Evolutionary conservation across 1,140 invertebrate genomes (phyloP).

Genomic region (Zaprionus davidi): DNA sequence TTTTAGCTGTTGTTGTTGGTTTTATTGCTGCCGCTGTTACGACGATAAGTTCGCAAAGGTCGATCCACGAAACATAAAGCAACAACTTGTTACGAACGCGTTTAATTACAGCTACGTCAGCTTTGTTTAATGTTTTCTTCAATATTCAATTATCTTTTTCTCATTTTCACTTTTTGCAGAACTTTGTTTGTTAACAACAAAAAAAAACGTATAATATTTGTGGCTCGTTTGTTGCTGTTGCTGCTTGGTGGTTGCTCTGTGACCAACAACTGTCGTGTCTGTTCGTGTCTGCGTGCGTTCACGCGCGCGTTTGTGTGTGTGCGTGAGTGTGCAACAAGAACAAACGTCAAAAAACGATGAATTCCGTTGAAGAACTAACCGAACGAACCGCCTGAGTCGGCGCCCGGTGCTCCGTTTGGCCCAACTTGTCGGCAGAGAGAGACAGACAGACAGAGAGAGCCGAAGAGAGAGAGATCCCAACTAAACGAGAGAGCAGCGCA

Average conservation of each 20-base stretch:
- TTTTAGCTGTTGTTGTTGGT: conserved; percentile 57
- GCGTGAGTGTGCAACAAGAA: conserved; percentile 37
- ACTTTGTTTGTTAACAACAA: conserved; percentile 15
- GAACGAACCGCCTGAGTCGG: conserved; percentile 22
- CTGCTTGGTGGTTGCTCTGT: conserved; percentile 1
- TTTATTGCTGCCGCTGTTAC: conserved; percentile 56
- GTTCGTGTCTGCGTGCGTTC: background rate
- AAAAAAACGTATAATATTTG: conserved; percentile 17
- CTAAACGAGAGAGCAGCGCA: background rate
- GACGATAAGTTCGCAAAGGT: conserved; percentile 74
- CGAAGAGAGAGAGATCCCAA: conserved; percentile 6
- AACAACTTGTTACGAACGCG: conserved; percentile 21
- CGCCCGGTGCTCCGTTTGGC: conserved; percentile 43
- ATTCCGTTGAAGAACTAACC: conserved; percentile 64
- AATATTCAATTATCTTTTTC: background rate
- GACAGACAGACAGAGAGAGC: background rate
- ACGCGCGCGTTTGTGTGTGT: background rate
- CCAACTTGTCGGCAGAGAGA: conserved; percentile 33
- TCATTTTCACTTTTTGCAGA: conserved; percentile 34
- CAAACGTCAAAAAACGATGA: conserved; percentile 60
- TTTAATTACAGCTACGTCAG: conserved; percentile 10
- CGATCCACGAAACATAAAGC: conserved; percentile 50
- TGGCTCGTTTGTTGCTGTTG: conserved; percentile 18
- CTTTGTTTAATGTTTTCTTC: background rate
- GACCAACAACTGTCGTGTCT: background rate